Percentiles rank a stretch among this genome's conserved stretches.
Evolutionary conservation across 2,888 invertebrate species (phyloP).

Genomic region (Synergus umbraculus): DNA sequence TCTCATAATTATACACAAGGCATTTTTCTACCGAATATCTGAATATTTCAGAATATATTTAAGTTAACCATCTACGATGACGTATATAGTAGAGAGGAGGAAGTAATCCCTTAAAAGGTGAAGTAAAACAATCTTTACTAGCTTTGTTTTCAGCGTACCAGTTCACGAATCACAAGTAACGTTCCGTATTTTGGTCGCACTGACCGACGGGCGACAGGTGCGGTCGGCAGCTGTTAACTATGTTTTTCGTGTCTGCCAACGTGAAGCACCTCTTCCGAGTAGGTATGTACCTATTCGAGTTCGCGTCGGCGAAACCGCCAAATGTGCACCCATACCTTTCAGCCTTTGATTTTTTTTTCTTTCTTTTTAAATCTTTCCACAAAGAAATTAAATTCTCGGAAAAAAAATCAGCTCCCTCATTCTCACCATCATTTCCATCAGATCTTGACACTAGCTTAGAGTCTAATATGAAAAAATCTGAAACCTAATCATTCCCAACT

Average conservation of each 20-base stretch:
- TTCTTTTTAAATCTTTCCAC: neutral
- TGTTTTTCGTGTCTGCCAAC: slow-evolving; percentile 65
- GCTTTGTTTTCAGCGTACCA: slow-evolving; percentile 22
- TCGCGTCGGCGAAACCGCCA: slow-evolving; percentile 19
- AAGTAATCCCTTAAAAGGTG: neutral
- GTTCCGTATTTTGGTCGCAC: slow-evolving; percentile 70
- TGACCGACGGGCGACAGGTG: slow-evolving; percentile 73
- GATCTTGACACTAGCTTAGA: neutral
- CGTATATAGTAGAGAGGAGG: neutral
- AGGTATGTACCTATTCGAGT: slow-evolving; percentile 46
- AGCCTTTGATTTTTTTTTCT: slow-evolving; percentile 3
- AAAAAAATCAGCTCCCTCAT: neutral
- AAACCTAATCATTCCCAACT: neutral
- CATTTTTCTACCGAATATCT: neutral
- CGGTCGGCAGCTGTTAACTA: slow-evolving; percentile 68
- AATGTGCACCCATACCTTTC: neutral
- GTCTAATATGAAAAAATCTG: neutral
- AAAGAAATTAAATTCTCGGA: neutral
- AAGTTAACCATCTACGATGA: neutral
- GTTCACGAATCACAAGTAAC: slow-evolving; percentile 51
- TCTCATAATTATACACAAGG: neutral
- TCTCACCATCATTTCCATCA: neutral
- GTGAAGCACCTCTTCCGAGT: slow-evolving; percentile 50
- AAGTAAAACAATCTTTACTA: neutral
- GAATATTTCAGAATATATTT: neutral